phyloP scores from a whole-genome alignment of 2,888 invertebrate genomes.

The Leuctra nigra region DNA sequence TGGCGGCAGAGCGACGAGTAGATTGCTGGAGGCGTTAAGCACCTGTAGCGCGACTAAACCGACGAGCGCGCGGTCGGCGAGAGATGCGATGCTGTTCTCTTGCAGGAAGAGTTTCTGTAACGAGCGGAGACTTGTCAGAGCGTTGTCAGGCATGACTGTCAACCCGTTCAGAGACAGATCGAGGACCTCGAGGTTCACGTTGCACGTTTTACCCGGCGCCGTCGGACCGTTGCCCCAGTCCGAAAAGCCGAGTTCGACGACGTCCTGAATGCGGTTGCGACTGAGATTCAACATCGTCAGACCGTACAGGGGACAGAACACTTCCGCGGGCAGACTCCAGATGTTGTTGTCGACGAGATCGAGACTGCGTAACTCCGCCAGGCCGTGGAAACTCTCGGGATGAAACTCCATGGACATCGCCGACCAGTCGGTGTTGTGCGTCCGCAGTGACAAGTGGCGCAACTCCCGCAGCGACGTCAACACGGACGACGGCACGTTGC shows the following conservation, averaged over 20 bases:
- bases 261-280: constrained; percentile 69
- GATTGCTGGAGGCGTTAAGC: constrained; percentile 73
- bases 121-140: constrained; percentile 61
- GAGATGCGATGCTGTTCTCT: constrained; percentile 66
- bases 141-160: constrained; percentile 60
- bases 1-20: constrained; percentile 67
- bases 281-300: constrained; percentile 65
- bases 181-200: constrained; percentile 58
- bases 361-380: constrained; percentile 35
- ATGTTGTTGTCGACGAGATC: constrained; percentile 37
- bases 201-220: constrained; percentile 58
- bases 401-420: constrained; percentile 70
- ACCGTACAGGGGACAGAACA: constrained; percentile 62
- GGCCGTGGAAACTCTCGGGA: constrained; percentile 48
- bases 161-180: constrained; percentile 72
- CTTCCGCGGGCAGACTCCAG: constrained; percentile 35
- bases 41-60: constrained; percentile 61
- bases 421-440: constrained; percentile 74
- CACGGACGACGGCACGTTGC: constrained; percentile 63
- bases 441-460: constrained; percentile 58
- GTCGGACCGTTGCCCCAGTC: constrained; percentile 53
- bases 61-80: constrained; percentile 67
- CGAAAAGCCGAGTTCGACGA: constrained; percentile 66
- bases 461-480: constrained; percentile 61
- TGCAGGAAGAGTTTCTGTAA: constrained; percentile 64